These are phyloP conservation scores for Alloscopus bannaensis DNA, from an alignment of 2,888 invertebrate genomes.

Conservation along the genomic window DNA sequence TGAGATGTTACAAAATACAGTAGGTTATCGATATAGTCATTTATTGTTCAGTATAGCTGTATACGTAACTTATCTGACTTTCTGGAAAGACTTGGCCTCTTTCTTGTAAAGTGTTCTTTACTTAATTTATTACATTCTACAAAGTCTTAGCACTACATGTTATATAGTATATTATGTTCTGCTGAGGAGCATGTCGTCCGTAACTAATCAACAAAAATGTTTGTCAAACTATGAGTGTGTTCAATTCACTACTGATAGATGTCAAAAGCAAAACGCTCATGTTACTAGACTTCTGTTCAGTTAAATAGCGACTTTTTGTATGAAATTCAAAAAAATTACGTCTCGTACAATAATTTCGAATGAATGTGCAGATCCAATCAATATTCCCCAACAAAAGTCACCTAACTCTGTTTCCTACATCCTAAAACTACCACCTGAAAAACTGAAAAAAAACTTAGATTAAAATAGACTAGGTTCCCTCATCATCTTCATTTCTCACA, in stretches of 20 bases:
- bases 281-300: too few species aligned
- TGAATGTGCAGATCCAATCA: too few species aligned
- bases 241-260: too few species aligned
- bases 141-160: constrained; percentile 18
- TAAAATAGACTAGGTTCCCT: constrained; percentile 58
- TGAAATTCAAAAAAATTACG: too few species aligned
- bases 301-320: too few species aligned
- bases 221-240: too few species aligned
- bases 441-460: constrained; percentile 27
- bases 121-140: constrained; percentile 30
- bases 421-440: constrained; percentile 51
- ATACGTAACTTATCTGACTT: constrained; percentile 4
- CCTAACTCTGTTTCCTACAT: background rate
- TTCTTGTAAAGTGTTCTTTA: constrained; percentile 13
- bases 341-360: too few species aligned
- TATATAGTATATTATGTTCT: too few species aligned
- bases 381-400: constrained; percentile 1
- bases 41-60: background rate
- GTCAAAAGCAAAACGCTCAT: too few species aligned
- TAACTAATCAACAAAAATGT: too few species aligned
- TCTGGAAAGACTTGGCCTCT: constrained; percentile 45
- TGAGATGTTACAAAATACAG: too few species aligned
- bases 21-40: background rate
- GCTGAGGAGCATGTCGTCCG: too few species aligned
- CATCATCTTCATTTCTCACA: constrained; percentile 42